These are phyloP conservation scores for Myotis myotis DNA, from an alignment of 2,797 vertebrate genomes.

Conservation along the genomic window DNA sequence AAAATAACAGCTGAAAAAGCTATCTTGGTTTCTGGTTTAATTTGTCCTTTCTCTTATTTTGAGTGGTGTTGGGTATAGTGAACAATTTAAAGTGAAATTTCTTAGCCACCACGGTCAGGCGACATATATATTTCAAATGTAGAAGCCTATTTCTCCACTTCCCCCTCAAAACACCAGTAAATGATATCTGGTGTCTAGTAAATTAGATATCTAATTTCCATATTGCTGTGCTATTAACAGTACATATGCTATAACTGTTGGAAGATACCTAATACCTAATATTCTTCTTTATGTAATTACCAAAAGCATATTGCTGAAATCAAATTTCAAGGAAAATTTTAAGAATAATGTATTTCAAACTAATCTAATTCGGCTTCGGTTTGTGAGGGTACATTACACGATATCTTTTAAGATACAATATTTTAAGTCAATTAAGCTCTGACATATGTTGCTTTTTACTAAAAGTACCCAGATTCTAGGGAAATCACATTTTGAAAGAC, in stretches of 20 bases:
- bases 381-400: slow-evolving; percentile 36
- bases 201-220: neutral
- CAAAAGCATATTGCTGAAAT: slow-evolving; percentile 52
- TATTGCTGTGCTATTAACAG: slow-evolving; percentile 51
- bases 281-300: slow-evolving; percentile 58
- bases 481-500: slow-evolving; percentile 49
- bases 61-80: slow-evolving; percentile 46
- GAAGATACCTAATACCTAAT: slow-evolving; percentile 71
- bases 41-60: neutral
- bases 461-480: slow-evolving; percentile 20
- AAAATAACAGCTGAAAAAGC: neutral
- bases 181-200: slow-evolving; percentile 60
- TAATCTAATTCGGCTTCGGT: slow-evolving; percentile 55
- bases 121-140: slow-evolving; percentile 1
- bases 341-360: slow-evolving; percentile 60
- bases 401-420: slow-evolving; percentile 39
- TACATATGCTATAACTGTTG: slow-evolving; percentile 55
- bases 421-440: slow-evolving; percentile 58
- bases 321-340: slow-evolving; percentile 49
- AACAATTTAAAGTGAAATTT: slow-evolving; percentile 69
- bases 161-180: neutral
- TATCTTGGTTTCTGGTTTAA: neutral
- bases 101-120: no score
- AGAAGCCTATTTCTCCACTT: neutral
- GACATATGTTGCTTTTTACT: slow-evolving; percentile 41